Evolutionary conservation across 1,140 invertebrate genomes (phyloP), one percentile per base, ranked within the genome.

Genomic region (Pentalonia nigronervosa): DNA sequence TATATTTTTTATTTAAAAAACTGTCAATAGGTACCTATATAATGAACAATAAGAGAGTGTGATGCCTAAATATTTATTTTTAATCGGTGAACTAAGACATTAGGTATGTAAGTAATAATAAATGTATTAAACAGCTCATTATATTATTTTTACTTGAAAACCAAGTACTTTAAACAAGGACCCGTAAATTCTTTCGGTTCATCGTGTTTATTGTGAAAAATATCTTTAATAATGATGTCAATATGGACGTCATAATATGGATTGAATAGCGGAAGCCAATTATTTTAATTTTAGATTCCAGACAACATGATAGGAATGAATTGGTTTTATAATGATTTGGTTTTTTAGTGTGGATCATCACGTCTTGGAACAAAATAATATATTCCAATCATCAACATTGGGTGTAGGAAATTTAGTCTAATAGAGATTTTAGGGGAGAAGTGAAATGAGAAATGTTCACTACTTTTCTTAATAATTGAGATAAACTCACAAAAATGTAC

Each of bases 241-340:
- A 88, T 50, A 88, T 41, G 2, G 20, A 84, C 83, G 41, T 84
- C 36, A 41, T 84, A 34, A 34, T 86, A 41, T 36, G 4, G 48
- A n/a, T n/a, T n/a, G n/a, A 88, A 53, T 50, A 53, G 30, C 30
- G n/a, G 47, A 88, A 88, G 87, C n/a, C n/a, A 53, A 88, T 53
- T 88, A 86, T 83, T 36, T 36, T 83, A 21, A 83, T 36, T 83
- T 76, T n/a, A n/a, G 14, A 76, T 76, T 17, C 21, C n/a, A 4
- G 6, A 4, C 4, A n/a, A 76, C 60, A 3, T 76, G 14, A 76
- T n/a, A n/a, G 14, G 6, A 76, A 76, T 76, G 11, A 7, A 83
- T 83, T 34, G 25, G n/a, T 81, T 34, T 81, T 81, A 76, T 14
- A n/a, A 76, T 76, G 14, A 76, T 76, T 76, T 50, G 14, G 14